Percentiles rank a stretch among this genome's conserved stretches.
Evolutionary conservation across 2,888 invertebrate species (phyloP).

Genomic region (Pteria penguin): DNA sequence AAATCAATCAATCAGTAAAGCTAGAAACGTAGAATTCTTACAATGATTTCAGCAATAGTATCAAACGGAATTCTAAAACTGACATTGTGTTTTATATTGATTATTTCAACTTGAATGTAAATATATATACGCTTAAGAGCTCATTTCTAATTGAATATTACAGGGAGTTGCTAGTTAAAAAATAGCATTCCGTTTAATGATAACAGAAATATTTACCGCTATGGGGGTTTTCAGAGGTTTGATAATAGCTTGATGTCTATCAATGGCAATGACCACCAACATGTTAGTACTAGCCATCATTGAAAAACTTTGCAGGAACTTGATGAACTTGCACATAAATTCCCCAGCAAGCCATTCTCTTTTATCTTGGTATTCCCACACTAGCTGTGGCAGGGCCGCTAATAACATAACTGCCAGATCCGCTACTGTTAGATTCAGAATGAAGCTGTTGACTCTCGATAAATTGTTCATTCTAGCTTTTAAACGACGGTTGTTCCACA

Average conservation of each 20-base stretch:
- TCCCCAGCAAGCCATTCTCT: conserved; percentile 77
- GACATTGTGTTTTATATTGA: no score
- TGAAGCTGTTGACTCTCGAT: conserved; percentile 75
- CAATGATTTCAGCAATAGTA: no score
- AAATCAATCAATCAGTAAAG: no score
- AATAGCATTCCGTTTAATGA: no score
- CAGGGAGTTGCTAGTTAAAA: no score
- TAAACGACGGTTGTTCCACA: conserved; percentile 67
- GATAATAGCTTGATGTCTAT: conserved; percentile 79
- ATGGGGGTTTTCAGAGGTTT: conserved; percentile 75
- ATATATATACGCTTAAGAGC: no score
- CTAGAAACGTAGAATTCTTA: no score
- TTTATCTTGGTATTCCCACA: conserved; percentile 75
- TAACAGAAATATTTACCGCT: conserved; percentile 64
- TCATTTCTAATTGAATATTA: no score
- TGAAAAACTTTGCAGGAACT: conserved; percentile 77
- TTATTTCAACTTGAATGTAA: no score
- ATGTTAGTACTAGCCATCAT: conserved; percentile 78
- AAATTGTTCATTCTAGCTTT: conserved; percentile 73
- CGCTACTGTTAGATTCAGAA: conserved; percentile 77
- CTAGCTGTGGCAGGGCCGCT: conserved; percentile 75
- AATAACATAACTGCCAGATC: conserved; percentile 77
- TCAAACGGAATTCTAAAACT: no score
- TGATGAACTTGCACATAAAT: conserved; percentile 76
- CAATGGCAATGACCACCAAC: conserved; percentile 78